A percentile compares a stretch with the other conserved stretches of the same genome.
Conservation (phyloP, 2,888 invertebrate species). For the Ommatoiulus sabulosus region DNA sequence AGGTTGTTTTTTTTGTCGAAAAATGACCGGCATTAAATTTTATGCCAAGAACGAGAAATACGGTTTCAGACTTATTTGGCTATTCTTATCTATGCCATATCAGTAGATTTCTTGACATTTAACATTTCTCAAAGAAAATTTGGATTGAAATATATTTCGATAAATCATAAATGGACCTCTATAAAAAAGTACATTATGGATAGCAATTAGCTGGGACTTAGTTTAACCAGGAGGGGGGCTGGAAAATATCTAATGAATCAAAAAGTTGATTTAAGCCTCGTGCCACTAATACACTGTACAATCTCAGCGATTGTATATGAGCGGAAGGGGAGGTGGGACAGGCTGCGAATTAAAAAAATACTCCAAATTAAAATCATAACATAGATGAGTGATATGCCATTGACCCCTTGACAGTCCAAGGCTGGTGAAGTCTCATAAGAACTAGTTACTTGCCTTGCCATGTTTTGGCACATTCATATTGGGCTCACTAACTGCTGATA, state of each 20-base stretch:
- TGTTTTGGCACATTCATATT: background rate
- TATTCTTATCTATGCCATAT: background rate
- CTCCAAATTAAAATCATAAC: background rate
- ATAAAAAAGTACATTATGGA: too few species aligned
- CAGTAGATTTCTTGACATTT: too few species aligned
- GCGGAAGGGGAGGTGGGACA: background rate
- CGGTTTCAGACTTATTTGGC: background rate
- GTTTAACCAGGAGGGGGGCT: too few species aligned
- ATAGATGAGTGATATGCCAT: background rate
- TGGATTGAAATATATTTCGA: too few species aligned
- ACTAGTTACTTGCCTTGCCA: background rate
- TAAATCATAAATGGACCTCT: too few species aligned
- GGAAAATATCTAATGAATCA: too few species aligned
- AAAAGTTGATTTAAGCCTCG: too few species aligned
- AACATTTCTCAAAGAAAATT: too few species aligned
- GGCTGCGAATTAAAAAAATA: background rate
- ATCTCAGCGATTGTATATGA: background rate
- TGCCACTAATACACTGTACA: background rate
- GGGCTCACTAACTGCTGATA: background rate
- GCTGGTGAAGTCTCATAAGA: background rate
- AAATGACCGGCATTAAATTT: background rate
- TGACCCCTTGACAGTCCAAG: background rate
- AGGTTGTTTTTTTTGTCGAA: background rate
- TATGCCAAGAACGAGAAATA: background rate
- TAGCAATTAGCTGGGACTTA: too few species aligned